These are phyloP conservation scores for Leptinotarsa defecta DNA, from an alignment of 1,140 invertebrate genomes.

Conservation along the genomic window DNA sequence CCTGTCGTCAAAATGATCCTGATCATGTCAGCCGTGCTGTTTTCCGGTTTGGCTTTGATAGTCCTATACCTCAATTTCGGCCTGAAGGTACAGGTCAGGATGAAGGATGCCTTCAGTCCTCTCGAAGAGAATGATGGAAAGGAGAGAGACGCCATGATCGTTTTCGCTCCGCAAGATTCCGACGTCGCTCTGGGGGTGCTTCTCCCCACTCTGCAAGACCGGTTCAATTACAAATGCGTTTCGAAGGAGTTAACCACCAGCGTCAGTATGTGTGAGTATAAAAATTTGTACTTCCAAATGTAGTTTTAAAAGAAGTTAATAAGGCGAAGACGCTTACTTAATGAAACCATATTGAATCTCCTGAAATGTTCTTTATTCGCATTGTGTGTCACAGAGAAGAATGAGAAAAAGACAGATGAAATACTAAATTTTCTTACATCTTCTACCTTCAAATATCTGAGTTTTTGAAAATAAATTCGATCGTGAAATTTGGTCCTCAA, in stretches of 20 bases:
- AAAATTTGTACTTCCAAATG: not conserved
- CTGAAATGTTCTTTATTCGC: too few species aligned
- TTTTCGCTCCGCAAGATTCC: constrained; percentile 49
- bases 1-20: constrained; percentile 47
- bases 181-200: constrained; percentile 49
- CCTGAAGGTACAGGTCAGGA: constrained; percentile 41
- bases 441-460: too few species aligned
- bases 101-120: constrained; percentile 50
- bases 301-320: too few species aligned
- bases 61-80: constrained; percentile 49
- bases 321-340: too few species aligned
- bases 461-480: too few species aligned
- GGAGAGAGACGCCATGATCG: constrained; percentile 49
- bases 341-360: too few species aligned
- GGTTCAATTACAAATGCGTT: constrained; percentile 49
- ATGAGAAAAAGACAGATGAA: too few species aligned
- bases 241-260: constrained; percentile 42
- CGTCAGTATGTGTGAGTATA: constrained; percentile 48
- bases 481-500: too few species aligned
- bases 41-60: constrained; percentile 38
- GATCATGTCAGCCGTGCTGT: constrained; percentile 34
- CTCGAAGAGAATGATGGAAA: constrained; percentile 53
- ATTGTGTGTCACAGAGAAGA: too few species aligned
- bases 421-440: too few species aligned
- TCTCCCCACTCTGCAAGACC: constrained; percentile 49